phyloP scores from a whole-genome alignment of 2,888 invertebrate genomes.

The Callosobruchus maculatus region DNA sequence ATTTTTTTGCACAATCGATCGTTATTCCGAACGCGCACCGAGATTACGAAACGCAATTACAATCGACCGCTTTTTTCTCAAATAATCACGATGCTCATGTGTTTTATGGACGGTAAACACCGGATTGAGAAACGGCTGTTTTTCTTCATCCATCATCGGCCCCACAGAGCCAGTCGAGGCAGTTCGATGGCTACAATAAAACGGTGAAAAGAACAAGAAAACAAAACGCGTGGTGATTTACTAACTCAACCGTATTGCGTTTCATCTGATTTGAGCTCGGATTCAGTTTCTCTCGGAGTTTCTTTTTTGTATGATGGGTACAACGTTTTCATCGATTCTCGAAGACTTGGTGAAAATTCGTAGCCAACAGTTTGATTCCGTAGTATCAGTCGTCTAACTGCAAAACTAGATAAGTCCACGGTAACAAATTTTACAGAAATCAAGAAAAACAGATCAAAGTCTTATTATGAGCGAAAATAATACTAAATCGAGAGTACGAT shows the following conservation, averaged over 20 bases:
- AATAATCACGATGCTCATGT: background rate
- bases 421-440: too few species aligned
- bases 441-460: too few species aligned
- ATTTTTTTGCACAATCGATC: background rate
- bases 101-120: background rate
- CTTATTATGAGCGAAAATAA: too few species aligned
- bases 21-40: background rate
- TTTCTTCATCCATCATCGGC: background rate
- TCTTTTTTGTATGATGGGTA: too few species aligned
- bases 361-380: too few species aligned
- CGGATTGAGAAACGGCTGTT: background rate
- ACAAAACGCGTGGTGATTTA: background rate
- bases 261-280: too few species aligned
- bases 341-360: too few species aligned
- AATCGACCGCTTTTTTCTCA: background rate
- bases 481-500: too few species aligned
- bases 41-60: background rate
- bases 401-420: too few species aligned
- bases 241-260: background rate
- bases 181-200: background rate
- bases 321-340: too few species aligned
- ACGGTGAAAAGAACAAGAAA: background rate
- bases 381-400: too few species aligned
- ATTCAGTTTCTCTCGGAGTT: too few species aligned
- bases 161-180: background rate